Evolutionary conservation across 2,797 vertebrate species (phyloP).

Genomic region (Euthynnus affinis): DNA sequence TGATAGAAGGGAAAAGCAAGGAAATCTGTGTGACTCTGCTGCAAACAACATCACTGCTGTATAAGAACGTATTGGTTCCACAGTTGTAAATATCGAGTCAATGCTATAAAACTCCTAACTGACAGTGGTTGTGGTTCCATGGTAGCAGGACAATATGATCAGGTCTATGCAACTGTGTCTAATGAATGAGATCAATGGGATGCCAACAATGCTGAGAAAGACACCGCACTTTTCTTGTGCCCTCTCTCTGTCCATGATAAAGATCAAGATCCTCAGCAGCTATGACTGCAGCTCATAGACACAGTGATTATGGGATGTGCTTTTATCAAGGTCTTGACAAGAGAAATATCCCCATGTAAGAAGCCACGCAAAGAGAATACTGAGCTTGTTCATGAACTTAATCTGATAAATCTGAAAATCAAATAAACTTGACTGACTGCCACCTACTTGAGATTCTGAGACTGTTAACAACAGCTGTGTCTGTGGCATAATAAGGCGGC

Average conservation of each 20-base stretch:
- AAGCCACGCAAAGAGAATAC: background rate
- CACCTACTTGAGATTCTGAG: slow-evolving; percentile 20
- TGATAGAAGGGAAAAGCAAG: background rate
- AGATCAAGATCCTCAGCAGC: background rate
- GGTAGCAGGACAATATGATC: too few relatives aligned
- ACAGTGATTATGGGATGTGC: background rate
- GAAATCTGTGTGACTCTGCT: background rate
- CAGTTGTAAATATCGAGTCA: background rate
- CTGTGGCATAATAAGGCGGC: background rate
- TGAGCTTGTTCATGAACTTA: background rate
- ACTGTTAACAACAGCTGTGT: slow-evolving; percentile 1
- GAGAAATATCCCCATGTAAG: background rate
- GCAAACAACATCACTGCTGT: background rate
- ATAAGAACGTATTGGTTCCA: background rate
- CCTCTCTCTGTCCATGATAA: background rate
- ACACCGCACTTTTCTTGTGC: background rate
- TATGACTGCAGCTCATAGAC: background rate
- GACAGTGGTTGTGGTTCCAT: background rate
- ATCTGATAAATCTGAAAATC: slow-evolving; percentile 1
- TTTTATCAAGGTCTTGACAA: background rate
- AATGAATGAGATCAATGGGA: background rate
- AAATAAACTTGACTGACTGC: slow-evolving; percentile 14
- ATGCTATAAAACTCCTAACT: background rate
- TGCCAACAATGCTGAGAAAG: background rate
- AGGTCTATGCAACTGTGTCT: background rate